Evolutionary conservation across 1,140 invertebrate species (phyloP), one percentile per base, ranked within the genome.

Genomic region (Atta cephalotes): DNA sequence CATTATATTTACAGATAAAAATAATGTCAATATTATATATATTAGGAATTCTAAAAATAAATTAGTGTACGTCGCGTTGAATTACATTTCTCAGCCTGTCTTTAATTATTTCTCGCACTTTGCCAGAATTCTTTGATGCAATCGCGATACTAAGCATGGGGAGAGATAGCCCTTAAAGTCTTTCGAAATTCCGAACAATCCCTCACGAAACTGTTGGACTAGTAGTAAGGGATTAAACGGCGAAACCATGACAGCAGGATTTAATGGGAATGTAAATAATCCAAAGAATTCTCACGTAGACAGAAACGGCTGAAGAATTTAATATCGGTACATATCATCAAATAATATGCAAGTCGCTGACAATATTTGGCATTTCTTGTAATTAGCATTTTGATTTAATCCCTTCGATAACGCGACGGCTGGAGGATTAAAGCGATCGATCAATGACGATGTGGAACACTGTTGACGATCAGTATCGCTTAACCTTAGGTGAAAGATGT

Each of bases 301-400:
- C 18, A 79, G 70, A 66, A 82, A 82, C 51, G 80, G n/a, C 70
- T 65, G 56, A 88, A 90, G 89, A 90, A 90, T 90, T 90, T 90
- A 90, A 90, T 90, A 90, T 90, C 72, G 65, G 60, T 81, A 63
- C 31, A 82, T 39, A 82, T 65, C 72, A 25, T 35, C 60, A 89
- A 84, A 66, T 56, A 87, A 77, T 51, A 60, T 82, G 76, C 49
- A 77, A 21, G 58, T 78, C 49, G 60, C 21, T 18, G 81, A 71
- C 39, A 78, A 87, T 66, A 84, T 82, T 84, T 88, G 60, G 12
- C 35, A 16, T 62, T 63, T 18, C 7, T 18, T 76, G n/a, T 84
- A 84, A 84, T 84, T 84, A 84, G 80, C 70, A n/a, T 25, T 45
- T 84, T 84, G 80, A 76, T 84, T 84, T 84, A 84, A 84, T 84